A percentile compares a stretch with the other conserved stretches of the same genome.
Evolutionary conservation across 1,140 invertebrate species (phyloP).

Genomic region (Drosophila paulistorum): DNA sequence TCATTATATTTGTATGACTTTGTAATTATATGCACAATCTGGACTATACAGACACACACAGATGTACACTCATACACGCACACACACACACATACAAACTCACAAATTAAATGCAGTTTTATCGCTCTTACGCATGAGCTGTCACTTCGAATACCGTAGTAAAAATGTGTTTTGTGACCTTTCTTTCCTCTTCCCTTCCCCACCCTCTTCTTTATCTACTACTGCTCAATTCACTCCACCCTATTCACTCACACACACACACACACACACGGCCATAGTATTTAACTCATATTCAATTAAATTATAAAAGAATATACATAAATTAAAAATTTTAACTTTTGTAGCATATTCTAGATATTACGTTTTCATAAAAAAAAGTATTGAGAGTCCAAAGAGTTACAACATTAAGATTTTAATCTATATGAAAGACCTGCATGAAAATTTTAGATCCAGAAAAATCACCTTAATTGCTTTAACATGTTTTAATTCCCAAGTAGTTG

Average conservation of each 20-base stretch:
- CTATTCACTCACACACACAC: too few relatives aligned
- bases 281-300: background rate
- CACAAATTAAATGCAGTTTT: constrained; percentile 61
- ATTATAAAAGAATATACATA: background rate
- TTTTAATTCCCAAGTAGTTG: too few relatives aligned
- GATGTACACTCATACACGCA: background rate
- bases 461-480: too few relatives aligned
- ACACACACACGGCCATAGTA: background rate
- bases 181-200: too few relatives aligned
- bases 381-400: too few relatives aligned
- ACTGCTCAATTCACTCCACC: background rate
- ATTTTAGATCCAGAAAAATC: too few relatives aligned
- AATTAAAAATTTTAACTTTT: background rate
- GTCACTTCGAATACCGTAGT: constrained; percentile 21
- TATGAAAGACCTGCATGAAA: too few relatives aligned
- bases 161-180: background rate
- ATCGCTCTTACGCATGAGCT: constrained; percentile 66
- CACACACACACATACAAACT: background rate
- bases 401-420: too few relatives aligned
- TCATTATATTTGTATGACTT: constrained; percentile 51
- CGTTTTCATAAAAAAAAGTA: too few relatives aligned
- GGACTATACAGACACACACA: constrained; percentile 12
- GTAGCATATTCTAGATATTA: background rate
- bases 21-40: constrained; percentile 62
- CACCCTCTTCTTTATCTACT: background rate